Base-by-base conservation (phyloP, 2,797 vertebrate species). In the Dipus sagitta region DNA sequence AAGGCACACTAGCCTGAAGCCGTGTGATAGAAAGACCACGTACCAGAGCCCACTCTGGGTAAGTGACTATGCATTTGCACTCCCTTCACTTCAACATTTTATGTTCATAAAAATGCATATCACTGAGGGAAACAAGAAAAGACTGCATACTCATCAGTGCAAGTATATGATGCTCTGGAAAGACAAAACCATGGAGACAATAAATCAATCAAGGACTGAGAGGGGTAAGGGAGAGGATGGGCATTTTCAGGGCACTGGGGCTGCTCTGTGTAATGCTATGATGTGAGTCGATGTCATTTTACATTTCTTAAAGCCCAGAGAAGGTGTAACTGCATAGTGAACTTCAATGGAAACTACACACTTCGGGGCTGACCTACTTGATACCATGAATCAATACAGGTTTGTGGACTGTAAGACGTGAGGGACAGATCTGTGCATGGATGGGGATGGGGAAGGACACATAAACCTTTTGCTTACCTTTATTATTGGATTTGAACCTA, bases 21-120 rank as follows among this genome's bases (percentile, higher is more conserved):
- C 10, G 62, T n/a, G 13, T 18, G 77, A 87, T 4, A 62, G 10
- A 52, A 78, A 47, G 34, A 68, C 30, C 58, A n/a, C 30, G 60
- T 18, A 47, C 12, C 38, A 15, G 26, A 47, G 47, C 38, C 28
- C 34, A 11, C 62, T 80, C 79, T 9, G 58, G 38, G 30, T 13
- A 76, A 87, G 34, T 74, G 64, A 8, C 28, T 30, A 7, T 52
- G 24, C 86, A 32, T 92, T 93, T 83, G 80, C n/a, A 79, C 68
- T 90, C n/a, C 34, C n/a, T 68, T n/a, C 4, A 15, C 0, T 8
- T 21, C 23, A 79, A 75, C 0, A 30, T 58, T 80, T 47, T 75
- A 47, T n/a, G 24, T 32, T 62, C 28, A 70, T 86, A 74, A 60
- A 86, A 82, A 52, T 34, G 6, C 17, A 26, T 65, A 26, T 72